Conservation (phyloP, 2,113 vertebrate genomes). For the Xenotilapia leptura region DNA sequence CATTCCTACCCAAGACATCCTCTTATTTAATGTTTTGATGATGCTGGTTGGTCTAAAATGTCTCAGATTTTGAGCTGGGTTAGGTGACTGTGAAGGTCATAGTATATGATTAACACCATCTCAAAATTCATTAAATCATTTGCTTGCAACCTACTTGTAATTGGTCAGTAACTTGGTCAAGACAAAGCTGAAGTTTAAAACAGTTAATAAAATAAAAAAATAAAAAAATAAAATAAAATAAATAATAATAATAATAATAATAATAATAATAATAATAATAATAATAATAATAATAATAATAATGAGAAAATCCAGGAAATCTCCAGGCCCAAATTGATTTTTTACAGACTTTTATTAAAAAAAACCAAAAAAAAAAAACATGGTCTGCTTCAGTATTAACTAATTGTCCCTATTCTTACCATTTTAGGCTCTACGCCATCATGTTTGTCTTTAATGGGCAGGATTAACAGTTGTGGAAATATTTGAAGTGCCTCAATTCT, state of each 20-base stretch:
- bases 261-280: too few relatives aligned
- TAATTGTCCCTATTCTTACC: too few relatives aligned
- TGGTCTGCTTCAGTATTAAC: too few relatives aligned
- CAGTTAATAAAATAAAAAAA: background rate
- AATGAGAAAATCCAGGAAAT: background rate
- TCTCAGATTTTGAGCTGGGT: background rate
- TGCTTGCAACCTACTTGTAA: background rate
- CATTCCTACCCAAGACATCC: background rate
- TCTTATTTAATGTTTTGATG: background rate
- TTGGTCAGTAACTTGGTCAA: background rate
- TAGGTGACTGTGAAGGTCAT: background rate
- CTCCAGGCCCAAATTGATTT: background rate
- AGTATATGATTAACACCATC: background rate
- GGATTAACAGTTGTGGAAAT: too few relatives aligned
- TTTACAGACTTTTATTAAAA: background rate
- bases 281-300: too few relatives aligned
- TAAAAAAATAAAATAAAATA: too few relatives aligned
- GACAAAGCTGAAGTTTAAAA: background rate
- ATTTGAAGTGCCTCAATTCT: background rate
- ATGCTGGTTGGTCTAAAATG: background rate
- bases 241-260: too few relatives aligned
- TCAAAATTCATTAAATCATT: background rate
- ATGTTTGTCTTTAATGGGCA: too few relatives aligned
- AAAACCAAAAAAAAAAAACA: fast-evolving
- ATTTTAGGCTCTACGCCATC: too few relatives aligned